Base-by-base conservation (phyloP, 2,797 vertebrate species). In the Graptemys geographica region DNA sequence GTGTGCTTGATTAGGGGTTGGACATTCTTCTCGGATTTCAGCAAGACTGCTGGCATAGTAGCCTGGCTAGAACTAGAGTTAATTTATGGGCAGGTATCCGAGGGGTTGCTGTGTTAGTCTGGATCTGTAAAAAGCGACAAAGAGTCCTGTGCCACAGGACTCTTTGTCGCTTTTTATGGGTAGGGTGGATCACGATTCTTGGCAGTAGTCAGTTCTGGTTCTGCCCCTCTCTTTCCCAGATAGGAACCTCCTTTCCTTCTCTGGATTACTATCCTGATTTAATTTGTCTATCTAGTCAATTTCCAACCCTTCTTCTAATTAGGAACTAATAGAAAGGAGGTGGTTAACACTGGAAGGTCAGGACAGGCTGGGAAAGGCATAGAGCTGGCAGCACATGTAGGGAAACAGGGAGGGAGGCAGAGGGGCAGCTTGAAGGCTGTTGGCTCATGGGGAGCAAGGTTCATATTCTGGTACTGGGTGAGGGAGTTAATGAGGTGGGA, bases 371-470 rank as follows among this genome's bases (percentile, higher is more conserved):
- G 76, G 82, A 89, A 87, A 80, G 31, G 18, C 41, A 80, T 7
- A 12, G 52, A 81, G 9, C 25, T 52, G 49, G 41, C 44, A 87
- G 51, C 37, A 47, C 3, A 2, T 87, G n/a, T 53, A 72, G 33
- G 57, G 62, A 92, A 89, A 25, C 12, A 53, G 41, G 62, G 87
- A 76, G 28, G 90, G 52, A 91, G 94, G 90, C 10, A 5, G 23
- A 62, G 91, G 69, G 88, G 83, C 2, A 31, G 81, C 6, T 3
- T 37, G 27, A 92, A 83, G 31, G 51, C 9, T 11, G 41, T 8
- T 57, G 90, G 3, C 0, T 6, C 65, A 51, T 8, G 90, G 88
- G 33, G 84, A 87, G 86, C 65, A 0, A 0, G 4, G 8, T 13
- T 49, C 11, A 89, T 83, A 31, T 6, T 25, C 33, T 90, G 49